Conservation (phyloP, 1,140 invertebrate species). For the Ditylenchus dipsaci region DNA sequence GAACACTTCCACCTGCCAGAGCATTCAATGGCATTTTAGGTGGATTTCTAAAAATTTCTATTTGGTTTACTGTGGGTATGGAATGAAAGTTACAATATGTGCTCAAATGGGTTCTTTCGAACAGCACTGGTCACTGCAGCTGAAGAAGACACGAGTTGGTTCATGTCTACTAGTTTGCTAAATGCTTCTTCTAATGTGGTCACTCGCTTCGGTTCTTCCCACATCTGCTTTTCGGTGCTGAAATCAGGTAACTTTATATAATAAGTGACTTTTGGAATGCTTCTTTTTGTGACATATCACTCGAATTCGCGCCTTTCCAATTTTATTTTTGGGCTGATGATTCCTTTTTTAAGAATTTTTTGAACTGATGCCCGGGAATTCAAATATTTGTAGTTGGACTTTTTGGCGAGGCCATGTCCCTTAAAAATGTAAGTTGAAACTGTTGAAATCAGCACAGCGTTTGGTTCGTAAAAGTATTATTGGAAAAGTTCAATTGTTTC, state of each 20-base stretch:
- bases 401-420: too few relatives aligned
- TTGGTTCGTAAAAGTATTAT: too few relatives aligned
- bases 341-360: too few relatives aligned
- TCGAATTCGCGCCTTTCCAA: too few relatives aligned
- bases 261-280: neutral
- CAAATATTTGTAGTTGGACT: too few relatives aligned
- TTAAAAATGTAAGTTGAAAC: too few relatives aligned
- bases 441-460: too few relatives aligned
- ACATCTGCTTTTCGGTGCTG: neutral
- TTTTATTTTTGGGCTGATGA: too few relatives aligned
- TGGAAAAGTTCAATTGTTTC: too few relatives aligned
- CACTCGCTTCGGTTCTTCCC: slow-evolving; percentile 33
- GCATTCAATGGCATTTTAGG: slow-evolving; percentile 4
- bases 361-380: too few relatives aligned
- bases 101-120: slow-evolving; percentile 12
- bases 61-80: neutral
- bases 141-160: slow-evolving; percentile 29
- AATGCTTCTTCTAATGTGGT: slow-evolving; percentile 54
- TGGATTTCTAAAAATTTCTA: neutral
- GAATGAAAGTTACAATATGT: neutral
- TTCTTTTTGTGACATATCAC: too few relatives aligned
- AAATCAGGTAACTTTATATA: neutral
- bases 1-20: neutral
- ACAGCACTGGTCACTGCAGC: slow-evolving; percentile 1
- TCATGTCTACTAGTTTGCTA: slow-evolving; percentile 55